Base-by-base conservation (phyloP, 2,113 vertebrate species). In the Sardina pilchardus region DNA sequence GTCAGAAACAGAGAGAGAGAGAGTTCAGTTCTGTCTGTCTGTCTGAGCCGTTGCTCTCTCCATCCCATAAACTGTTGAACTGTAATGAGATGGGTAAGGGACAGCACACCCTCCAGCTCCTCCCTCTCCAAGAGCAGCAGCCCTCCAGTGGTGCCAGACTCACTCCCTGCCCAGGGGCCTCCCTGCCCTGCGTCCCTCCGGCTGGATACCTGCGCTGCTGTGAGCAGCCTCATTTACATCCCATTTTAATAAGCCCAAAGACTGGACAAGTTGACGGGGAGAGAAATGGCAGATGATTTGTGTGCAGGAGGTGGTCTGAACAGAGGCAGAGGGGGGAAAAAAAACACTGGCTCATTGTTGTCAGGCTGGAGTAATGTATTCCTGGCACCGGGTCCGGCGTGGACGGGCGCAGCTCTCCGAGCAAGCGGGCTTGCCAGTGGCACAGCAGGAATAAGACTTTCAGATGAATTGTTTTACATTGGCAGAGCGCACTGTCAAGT, bases 1-100 rank as follows among this genome's bases (percentile, higher is more conserved):
- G 63, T 1, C 8, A n/a, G 24, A 67, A n/a, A 67, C 8, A 30
- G 24, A 67, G 63, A 30, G 26, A 8, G n/a, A 30, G 63, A 30
- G 26, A 4, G 24, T 63, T 10, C 21, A n/a, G 8, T 2, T 26
- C 53, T 59, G 16, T 19, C 14, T 47, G 45, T 14, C 45, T 47
- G 45, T 14, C 45, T 10, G 45, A 47, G 45, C 1, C 45, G 1
- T 19, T 59, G 16, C 14, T 14, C 59, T 24, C 6, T 63, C 59
- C 21, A 63, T 26, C 59, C 59, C 21, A 63, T n/a, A 19, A 71
- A 26, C 26, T 71, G n/a, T 83, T 63, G 81, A 84, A 56, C 50
- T 84, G 78, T 87, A 81, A 87, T 87, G 82, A 87, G 82, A 81
- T 9, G 63, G 75, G 83, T n/a, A 87, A 63, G 17, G 26, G 12